Base-by-base conservation (phyloP, 2,113 vertebrate species). In the Neotoma lepida region DNA sequence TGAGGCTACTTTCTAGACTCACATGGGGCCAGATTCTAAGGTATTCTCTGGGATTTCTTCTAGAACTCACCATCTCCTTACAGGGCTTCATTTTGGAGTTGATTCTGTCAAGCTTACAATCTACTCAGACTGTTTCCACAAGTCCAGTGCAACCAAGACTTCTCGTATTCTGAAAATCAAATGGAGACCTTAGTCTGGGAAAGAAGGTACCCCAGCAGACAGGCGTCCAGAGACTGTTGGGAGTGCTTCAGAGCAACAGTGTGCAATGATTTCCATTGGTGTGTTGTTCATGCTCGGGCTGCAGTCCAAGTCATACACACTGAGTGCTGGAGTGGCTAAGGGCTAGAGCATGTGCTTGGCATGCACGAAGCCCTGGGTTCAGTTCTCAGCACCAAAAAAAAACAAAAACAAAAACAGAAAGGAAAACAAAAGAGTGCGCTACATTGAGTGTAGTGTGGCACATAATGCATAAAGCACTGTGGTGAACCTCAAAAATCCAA, bases 131-230 rank as follows among this genome's bases (percentile, higher is more conserved):
- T 84, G 51, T 89, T 94, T 90, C 54, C 73, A 71, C 56, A 87
- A 1, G 76, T 93, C 85, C 51, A 89, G 39, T 51, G 33, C 54
- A 92, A 18, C 28, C 71, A 80, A 90, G 61, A 87, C 87, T 90
- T 49, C 61, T 93, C 93, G 4, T 89, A 39, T 88, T 95, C 64
- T 58, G 82, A 86, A 89, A 93, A 49, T 96, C 54, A 90, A 88
- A 81, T 39, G 82, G 58, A 89, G 58, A 81, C 71, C 12, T 56
- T 44, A 77, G 71, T 63, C 73, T 28, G 66, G n/a, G 51, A 89
- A 63, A 94, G 10, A 94, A 92, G 28, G 15, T 86, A 73, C 68
- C 46, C 82, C 39, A 66, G 26, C 41, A 93, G 64, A 68, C 18
- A 94, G 64, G 41, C 70, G 49, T 46, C 51, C 80, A 66, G 76